Base-by-base conservation (phyloP, 2,797 vertebrate species). In the Xerus rutilus region DNA sequence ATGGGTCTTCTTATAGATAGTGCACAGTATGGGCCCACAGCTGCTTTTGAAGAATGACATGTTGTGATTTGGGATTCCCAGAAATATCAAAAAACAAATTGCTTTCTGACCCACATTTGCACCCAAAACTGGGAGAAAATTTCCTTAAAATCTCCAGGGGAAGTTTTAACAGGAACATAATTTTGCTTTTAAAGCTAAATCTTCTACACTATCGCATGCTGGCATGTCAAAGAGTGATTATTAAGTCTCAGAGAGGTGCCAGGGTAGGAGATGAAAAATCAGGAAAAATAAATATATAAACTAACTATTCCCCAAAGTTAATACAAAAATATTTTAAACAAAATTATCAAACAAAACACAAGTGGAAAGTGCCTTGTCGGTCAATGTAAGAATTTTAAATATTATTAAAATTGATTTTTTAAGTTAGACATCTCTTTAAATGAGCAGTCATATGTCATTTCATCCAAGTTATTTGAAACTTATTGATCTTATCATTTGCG, bases 401-500 rank as follows among this genome's bases (percentile, higher is more conserved):
- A 98, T 97, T 98, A 98, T 98, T 98, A 97, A 98, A 98, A 98
- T 98, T 97, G 98, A 98, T 98, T 98, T 98, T 97, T 54, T 83
- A 97, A 98, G 86, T 90, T 96, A 97, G 96, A 95, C 62, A 97
- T 93, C 96, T 97, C 95, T 98, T 98, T 94, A 98, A 97, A 97
- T 70, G 96, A 98, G 97, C 94, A 97, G 97, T 98, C 96, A 96
- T 69, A 98, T 97, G 98, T 97, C 95, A 97, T 98, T 98, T 98
- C 97, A 97, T 98, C 96, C 90, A 97, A 98, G 98, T 98, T 98
- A 98, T 98, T 98, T 98, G 97, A 98, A 98, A 98, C 96, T 97
- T 98, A 99, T 98, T 98, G 98, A 99, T 98, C 98, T 97, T 94
- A 96, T 98, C 98, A 98, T 98, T 98, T 98, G 97, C 97, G 96